Evolutionary conservation across 2,113 vertebrate genomes (phyloP).

Genomic region (Sialia sialis): DNA sequence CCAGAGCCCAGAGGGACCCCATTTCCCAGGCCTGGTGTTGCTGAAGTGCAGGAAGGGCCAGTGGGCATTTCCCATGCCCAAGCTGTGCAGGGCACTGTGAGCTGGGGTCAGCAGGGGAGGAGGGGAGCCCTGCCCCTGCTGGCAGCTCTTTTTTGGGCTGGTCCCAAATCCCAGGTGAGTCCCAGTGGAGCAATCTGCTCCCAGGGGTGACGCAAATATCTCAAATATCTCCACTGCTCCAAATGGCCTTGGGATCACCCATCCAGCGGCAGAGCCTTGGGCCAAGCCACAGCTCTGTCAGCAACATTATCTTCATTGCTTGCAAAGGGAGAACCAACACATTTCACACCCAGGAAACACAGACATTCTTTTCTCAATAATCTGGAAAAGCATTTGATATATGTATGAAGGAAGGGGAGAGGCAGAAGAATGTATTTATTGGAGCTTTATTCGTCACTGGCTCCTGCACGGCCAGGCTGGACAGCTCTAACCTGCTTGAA

Average conservation of each 20-base stretch:
- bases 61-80: fast-evolving
- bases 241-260: not conserved
- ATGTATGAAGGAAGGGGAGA: not conserved
- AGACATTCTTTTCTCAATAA: not conserved
- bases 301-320: not conserved
- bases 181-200: not conserved
- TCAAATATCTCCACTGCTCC: not conserved
- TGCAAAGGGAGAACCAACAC: not conserved
- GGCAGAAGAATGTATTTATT: not conserved
- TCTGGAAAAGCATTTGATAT: not conserved
- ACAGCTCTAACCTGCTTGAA: not conserved
- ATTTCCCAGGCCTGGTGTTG: not conserved
- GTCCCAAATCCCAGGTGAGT: fast-evolving
- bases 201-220: not conserved
- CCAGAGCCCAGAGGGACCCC: not conserved
- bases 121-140: not conserved
- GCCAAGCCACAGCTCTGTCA: not conserved
- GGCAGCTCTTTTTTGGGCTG: not conserved
- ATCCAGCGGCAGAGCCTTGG: not conserved
- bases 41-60: not conserved
- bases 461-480: not conserved
- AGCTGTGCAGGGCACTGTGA: not conserved
- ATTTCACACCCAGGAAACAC: not conserved
- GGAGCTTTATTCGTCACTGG: not conserved
- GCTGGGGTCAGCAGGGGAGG: not conserved